Conservation (phyloP, 2,888 invertebrate species). For the Cantharis rustica region DNA sequence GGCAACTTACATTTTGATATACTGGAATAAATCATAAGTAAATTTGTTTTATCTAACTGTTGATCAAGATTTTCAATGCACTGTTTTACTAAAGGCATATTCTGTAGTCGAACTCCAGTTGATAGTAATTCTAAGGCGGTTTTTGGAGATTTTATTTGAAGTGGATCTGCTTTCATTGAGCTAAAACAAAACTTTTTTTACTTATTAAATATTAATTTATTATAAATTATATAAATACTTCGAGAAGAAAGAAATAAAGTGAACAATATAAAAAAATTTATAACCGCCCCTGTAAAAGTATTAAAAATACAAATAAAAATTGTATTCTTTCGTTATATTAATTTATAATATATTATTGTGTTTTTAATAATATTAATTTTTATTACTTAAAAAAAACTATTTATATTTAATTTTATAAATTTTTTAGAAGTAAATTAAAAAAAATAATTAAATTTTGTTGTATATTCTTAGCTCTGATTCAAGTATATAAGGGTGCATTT, state of each 20-base stretch:
- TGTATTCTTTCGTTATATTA: too few species aligned
- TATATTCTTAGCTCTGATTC: neutral
- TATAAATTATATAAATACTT: too few species aligned
- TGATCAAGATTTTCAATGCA: constrained; percentile 70
- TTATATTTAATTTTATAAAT: too few species aligned
- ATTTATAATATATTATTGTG: too few species aligned
- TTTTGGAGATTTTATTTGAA: constrained; percentile 47
- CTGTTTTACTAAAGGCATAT: constrained; percentile 69
- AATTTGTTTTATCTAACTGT: constrained; percentile 67
- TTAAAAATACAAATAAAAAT: too few species aligned
- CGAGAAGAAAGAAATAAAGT: too few species aligned
- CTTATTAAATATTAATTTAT: neutral
- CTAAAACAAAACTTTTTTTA: constrained; percentile 38
- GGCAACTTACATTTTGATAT: constrained; percentile 51
- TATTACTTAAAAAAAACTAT: too few species aligned
- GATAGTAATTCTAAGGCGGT: constrained; percentile 73
- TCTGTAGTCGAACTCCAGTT: constrained; percentile 75
- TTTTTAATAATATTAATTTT: too few species aligned
- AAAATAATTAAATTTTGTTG: too few species aligned
- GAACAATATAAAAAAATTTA: too few species aligned
- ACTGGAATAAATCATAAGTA: constrained; percentile 67
- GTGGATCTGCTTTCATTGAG: constrained; percentile 49
- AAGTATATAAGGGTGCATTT: neutral
- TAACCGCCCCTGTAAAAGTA: too few species aligned
- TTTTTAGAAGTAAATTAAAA: too few species aligned